Percentiles rank a stretch among this genome's conserved stretches.
phyloP scores from a whole-genome alignment of 2,113 vertebrate genomes.

The Lophura nycthemera region DNA sequence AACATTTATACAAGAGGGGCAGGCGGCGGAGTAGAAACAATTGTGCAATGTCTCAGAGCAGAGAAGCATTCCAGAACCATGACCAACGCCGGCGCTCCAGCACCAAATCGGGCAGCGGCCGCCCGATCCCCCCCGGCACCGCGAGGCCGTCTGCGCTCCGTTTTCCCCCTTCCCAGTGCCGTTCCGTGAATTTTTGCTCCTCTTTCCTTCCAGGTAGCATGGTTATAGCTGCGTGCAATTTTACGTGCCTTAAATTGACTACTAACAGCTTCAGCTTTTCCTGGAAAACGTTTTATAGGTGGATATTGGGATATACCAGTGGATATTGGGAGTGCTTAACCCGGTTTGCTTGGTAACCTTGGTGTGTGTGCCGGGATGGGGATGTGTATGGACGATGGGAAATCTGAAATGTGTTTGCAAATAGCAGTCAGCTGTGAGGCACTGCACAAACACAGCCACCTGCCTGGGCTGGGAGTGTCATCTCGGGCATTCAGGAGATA shows the following conservation, averaged over 20 bases:
- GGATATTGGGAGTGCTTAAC: background rate
- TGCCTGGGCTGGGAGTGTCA: background rate
- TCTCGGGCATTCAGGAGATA: background rate
- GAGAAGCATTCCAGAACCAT: conserved; percentile 70
- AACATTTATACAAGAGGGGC: conserved; percentile 48
- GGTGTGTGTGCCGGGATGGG: conserved; percentile 9
- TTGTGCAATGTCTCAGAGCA: conserved; percentile 63
- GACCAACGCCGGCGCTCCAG: conserved; percentile 20
- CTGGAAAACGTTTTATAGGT: background rate
- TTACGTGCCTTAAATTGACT: background rate
- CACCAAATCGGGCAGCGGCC: background rate
- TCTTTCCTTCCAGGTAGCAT: background rate
- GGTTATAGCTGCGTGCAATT: background rate
- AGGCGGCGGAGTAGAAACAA: conserved; percentile 22
- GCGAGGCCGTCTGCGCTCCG: background rate
- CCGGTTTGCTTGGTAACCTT: background rate
- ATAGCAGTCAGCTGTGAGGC: background rate
- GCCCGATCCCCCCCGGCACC: background rate
- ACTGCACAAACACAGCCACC: background rate
- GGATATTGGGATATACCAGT: conserved; percentile 36
- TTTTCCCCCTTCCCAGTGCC: background rate
- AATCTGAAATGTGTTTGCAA: conserved; percentile 42
- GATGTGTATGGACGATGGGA: conserved; percentile 14
- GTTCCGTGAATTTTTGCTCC: background rate
- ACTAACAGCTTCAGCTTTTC: background rate